Evolutionary conservation across 2,888 invertebrate species (phyloP).

Genomic region (Cheilosia soror): DNA sequence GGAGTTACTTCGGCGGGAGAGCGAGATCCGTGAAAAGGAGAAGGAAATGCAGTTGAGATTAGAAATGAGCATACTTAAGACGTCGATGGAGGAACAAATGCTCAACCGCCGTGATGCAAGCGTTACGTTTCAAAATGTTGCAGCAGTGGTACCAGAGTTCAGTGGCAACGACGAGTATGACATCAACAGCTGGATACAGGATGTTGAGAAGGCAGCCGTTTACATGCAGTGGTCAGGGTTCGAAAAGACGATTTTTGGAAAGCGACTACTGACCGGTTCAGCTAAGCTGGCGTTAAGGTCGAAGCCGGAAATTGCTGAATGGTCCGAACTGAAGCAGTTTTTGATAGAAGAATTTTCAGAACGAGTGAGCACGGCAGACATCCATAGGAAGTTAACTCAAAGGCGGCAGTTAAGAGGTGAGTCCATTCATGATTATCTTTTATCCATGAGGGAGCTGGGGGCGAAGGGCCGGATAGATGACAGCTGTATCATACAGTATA

Average conservation of each 20-base stretch:
- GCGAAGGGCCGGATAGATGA: constrained; percentile 9
- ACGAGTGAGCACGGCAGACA: not conserved
- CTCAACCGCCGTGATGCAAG: not conserved
- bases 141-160: constrained; percentile 1
- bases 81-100: constrained; percentile 2
- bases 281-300: constrained; percentile 12
- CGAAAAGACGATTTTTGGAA: constrained; percentile 5
- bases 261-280: not conserved
- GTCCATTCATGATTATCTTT: constrained; percentile 15
- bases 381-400: not conserved
- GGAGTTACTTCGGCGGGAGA: constrained; percentile 9
- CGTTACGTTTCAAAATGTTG: constrained; percentile 1
- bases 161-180: constrained; percentile 13
- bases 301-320: not conserved
- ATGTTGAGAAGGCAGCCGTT: not conserved
- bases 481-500: not conserved
- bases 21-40: constrained; percentile 1
- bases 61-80: not conserved
- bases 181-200: constrained; percentile 8
- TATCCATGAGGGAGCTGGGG: constrained; percentile 5
- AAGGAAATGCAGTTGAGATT: constrained; percentile 2
- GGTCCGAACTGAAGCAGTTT: constrained; percentile 14
- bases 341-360: constrained; percentile 8
- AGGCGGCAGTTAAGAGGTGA: not conserved
- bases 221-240: constrained; percentile 5